phyloP scores from a whole-genome alignment of 2,113 vertebrate species.

The Ia io region DNA sequence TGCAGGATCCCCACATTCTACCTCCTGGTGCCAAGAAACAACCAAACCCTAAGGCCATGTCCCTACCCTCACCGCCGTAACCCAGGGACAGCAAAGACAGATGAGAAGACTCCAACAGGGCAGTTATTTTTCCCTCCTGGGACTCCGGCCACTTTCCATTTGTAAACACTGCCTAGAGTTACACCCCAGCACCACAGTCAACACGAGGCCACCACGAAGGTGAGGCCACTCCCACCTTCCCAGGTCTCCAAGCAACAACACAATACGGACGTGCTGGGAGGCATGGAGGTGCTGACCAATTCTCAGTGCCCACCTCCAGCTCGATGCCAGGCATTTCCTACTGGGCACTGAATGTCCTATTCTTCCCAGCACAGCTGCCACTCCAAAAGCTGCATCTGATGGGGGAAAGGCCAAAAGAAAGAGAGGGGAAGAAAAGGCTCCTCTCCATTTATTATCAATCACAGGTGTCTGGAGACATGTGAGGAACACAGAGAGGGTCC shows the following conservation, averaged over 20 bases:
- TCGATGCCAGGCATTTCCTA: conserved; percentile 53
- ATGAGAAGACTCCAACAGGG: conserved; percentile 39
- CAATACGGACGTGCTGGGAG: conserved; percentile 58
- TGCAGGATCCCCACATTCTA: not conserved
- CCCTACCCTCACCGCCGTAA: not conserved
- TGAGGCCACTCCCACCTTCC: conserved; percentile 57
- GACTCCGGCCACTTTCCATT: conserved; percentile 70
- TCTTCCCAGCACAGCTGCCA: not conserved
- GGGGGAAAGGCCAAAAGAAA: not conserved
- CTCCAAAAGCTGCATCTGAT: not conserved
- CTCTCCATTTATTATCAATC: not conserved
- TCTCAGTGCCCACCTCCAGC: conserved; percentile 70
- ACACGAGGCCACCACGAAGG: conserved; percentile 54
- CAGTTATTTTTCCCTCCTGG: conserved; percentile 64
- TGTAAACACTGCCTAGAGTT: conserved; percentile 71
- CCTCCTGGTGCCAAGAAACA: not conserved
- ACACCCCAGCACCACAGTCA: conserved; percentile 64
- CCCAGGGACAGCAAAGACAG: conserved; percentile 59
- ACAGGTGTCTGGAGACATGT: not conserved
- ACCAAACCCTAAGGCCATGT: not conserved
- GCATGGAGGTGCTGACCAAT: conserved; percentile 64
- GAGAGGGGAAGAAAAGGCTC: not conserved
- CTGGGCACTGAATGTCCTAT: conserved; percentile 52
- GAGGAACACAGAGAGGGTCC: not conserved
- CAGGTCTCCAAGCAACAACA: conserved; percentile 70